Base-by-base conservation (phyloP, 2,797 vertebrate genomes). In the Hirundo rustica region DNA sequence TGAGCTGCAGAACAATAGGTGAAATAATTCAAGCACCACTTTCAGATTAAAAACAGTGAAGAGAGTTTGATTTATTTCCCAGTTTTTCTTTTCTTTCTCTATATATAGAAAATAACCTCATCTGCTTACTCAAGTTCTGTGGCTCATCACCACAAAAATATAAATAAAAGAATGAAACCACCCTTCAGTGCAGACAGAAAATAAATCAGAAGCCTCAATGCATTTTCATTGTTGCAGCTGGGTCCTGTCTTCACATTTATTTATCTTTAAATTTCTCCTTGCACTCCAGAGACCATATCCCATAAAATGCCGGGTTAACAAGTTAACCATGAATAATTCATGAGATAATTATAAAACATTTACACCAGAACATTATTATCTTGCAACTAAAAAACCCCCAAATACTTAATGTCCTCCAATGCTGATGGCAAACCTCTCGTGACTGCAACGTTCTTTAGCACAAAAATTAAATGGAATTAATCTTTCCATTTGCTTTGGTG, bases 311-410 rank as follows among this genome's bases (percentile, higher is more conserved):
- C 1, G 34, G 91, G 95, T 97, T 97, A 97, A 97, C 96, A 97
- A 98, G 96, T 97, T 96, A 95, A 78, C 93, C 58, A 94, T 97
- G 97, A 98, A 98, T 98, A 97, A 98, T 98, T 97, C 96, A 98
- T 97, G 92, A 98, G 88, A 68, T 91, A 97, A 98, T 98, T 97
- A 98, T 98, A 94, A 98, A 97, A 97, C 96, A 98, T 98, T 98
- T 97, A 97, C 96, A 95, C 88, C 88, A 93, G 94, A 94, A 94
- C 95, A 95, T 97, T 97, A 97, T 97, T 96, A 94, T 93, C 60
- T 93, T 96, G 88, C 91, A 95, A 93, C 94, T 82, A 77, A 95
- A 97, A 95, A 65, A 85, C 8, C 1, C 0, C 30, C 80, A 88
- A 93, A 96, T 92, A 82, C 91, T 97, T 97, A 85, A 93, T 68